Evolutionary conservation across 2,113 vertebrate genomes (phyloP), one percentile per base, ranked within the genome.

Genomic region (Lepisosteus osseus): DNA sequence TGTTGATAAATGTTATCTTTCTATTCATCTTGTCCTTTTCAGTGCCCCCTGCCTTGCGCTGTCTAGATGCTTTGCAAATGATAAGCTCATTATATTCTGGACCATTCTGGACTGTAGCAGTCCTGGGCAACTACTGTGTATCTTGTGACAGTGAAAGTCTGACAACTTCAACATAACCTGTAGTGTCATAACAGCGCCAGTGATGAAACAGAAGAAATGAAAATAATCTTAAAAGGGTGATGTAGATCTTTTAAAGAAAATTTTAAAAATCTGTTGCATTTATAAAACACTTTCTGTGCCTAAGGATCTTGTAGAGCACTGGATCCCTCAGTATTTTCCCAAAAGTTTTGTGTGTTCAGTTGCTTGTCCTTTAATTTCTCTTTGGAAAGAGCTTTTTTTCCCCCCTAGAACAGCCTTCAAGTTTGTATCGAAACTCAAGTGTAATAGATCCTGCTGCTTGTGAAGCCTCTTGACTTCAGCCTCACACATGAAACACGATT

Each of bases 21-120:
- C 80, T 84, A 86, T 86, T 87, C 83, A 74, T 86, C 80, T 82
- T 81, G 74, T 76, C 79, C 72, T 29, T 29, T 29, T 74, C 80
- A 73, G 74, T 82, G 82, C 78, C 84, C 83, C 78, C 57, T 44
- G 15, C 74, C 84, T 72, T 86, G 83, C 80, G 83, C 76, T 51
- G 9, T 51, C 47, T 51, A 51, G 5, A 6, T 51, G 9, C 47
- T 72, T 78, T 80, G 75, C 74, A 65, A 71, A 70, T 78, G 76
- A 72, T 77, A 76, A 74, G 74, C 80, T 78, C 72, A 79, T 77
- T 72, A 75, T 67, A 68, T 44, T 17, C 8, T 6, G 3, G 69
- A 42, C 29, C 29, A 29, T 29, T 29, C 29, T 47, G 11, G 54
- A 45, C 66, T 67, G 66, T 4, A n/a, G 45, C 4, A 5, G 17